These are phyloP conservation scores for Drosophila mimica DNA, from an alignment of 2,888 invertebrate genomes.

Conservation along the genomic window DNA sequence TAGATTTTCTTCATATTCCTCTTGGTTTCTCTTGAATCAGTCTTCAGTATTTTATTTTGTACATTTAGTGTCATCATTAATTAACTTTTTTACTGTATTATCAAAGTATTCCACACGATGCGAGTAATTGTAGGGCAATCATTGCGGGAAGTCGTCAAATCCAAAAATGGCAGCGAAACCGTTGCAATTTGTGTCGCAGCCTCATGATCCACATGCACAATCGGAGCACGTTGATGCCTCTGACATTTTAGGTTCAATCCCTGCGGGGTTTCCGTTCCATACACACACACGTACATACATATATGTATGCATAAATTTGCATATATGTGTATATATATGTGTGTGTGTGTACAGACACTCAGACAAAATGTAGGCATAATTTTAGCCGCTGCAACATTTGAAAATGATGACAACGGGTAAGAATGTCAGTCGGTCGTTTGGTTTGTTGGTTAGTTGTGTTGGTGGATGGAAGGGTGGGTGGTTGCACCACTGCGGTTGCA, in stretches of 20 bases:
- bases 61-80: neutral
- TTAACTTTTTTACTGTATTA: constrained; percentile 1
- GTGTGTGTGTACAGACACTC: constrained; percentile 7
- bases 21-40: neutral
- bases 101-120: neutral
- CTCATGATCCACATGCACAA: constrained; percentile 67
- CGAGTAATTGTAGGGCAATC: constrained; percentile 46
- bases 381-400: constrained; percentile 73
- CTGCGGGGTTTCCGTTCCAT: constrained; percentile 60
- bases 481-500: constrained; percentile 62
- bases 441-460: constrained; percentile 3
- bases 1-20: neutral
- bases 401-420: constrained; percentile 70
- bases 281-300: constrained; percentile 17
- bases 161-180: constrained; percentile 38
- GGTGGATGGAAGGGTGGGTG: constrained; percentile 9
- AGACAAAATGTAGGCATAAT: constrained; percentile 63
- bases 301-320: neutral
- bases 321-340: constrained; percentile 11
- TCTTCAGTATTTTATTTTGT: neutral
- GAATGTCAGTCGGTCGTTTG: constrained; percentile 50
- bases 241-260: constrained; percentile 80
- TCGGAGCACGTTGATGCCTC: constrained; percentile 73
- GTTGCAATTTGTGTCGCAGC: constrained; percentile 59
- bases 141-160: constrained; percentile 27